Evolutionary conservation across 23 tunicate species (phyloP).

Genomic region (Trididemnum nubilum): DNA sequence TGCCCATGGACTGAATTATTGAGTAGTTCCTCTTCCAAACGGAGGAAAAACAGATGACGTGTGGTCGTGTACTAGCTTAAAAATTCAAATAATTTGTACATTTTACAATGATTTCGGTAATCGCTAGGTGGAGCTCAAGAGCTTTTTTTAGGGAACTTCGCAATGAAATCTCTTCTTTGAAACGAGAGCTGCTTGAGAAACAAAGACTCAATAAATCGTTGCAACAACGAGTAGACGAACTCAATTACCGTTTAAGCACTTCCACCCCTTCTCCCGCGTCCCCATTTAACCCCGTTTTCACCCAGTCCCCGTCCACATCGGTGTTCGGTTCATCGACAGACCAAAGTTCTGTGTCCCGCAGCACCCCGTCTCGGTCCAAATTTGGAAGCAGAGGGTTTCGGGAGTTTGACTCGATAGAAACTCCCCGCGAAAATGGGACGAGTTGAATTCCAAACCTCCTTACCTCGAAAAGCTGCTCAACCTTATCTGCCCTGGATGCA

Average conservation of each 20-base stretch:
- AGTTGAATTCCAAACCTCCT: too few species aligned
- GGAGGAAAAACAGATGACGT: too few species aligned
- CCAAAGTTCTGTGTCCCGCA: background rate
- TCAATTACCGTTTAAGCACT: conserved; percentile 49
- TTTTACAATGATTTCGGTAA: too few species aligned
- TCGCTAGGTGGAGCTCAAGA: too few species aligned
- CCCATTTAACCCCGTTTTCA: conserved; percentile 86
- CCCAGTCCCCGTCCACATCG: conserved; percentile 55
- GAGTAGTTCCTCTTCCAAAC: too few species aligned
- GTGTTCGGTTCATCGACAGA: background rate
- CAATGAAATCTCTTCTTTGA: conserved; percentile 6
- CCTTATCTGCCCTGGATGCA: too few species aligned
- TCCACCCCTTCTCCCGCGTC: conserved; percentile 69
- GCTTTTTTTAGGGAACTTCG: conserved; percentile 5
- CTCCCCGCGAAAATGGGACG: background rate
- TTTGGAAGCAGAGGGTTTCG: background rate
- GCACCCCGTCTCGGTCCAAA: conserved; percentile 4
- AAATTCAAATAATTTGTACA: too few species aligned
- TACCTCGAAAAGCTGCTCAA: too few species aligned
- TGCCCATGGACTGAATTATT: too few species aligned
- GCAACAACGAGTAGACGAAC: conserved; percentile 75
- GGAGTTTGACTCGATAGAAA: background rate
- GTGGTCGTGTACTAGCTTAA: too few species aligned
- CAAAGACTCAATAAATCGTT: conserved; percentile 22
- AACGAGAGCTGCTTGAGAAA: conserved; percentile 41